Evolutionary conservation across 2,888 invertebrate genomes (phyloP), one percentile per base, ranked within the genome.

Genomic region (Eupsilia transversa): DNA sequence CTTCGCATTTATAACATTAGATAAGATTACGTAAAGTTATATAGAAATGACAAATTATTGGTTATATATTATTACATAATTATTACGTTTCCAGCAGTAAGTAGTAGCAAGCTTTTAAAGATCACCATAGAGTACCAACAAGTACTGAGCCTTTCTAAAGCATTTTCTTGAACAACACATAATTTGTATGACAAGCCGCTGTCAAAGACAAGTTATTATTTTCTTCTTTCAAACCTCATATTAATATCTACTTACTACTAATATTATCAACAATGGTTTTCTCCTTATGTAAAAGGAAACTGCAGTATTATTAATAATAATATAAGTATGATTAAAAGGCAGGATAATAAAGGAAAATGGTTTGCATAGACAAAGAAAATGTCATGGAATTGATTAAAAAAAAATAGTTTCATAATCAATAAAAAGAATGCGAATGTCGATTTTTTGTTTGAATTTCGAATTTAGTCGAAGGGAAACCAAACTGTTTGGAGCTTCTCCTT

Each of bases 191-290:
- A 68, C 69, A 57, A 33, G 14, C 38, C 3, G 33, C 66, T 33
- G 33, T 57, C 57, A 68, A 41, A 57, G 57, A 27, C 27, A 17
- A 27, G 20, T 46, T 41, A 46, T 74, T 41, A 68, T 57, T 77
- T 46, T 33, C 6, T 27, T 41, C 12, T 33, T 46, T 46, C 52
- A 30, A 38, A 46, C 35, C 35, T 17, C 9, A 9, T 54, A 74
- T 17, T 56, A 46, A 43, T 20, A 61, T 7, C 20, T 38, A 33
- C 7, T 1, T 70, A 71, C 10, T 43, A 54, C 41, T 54, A 33
- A 33, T 73, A 46, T 75, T 54, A 63, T 27, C n/a, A 76, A 65
- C 43, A 77, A 77, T 77, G 10, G 27, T 65, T 38, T 30, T 20
- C 35, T 64, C 4, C 9, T 9, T 41, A 6, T 38, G 10, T 14